Evolutionary conservation across 2,888 invertebrate genomes (phyloP).

Genomic region (Gastracanthus pulcherrimus): DNA sequence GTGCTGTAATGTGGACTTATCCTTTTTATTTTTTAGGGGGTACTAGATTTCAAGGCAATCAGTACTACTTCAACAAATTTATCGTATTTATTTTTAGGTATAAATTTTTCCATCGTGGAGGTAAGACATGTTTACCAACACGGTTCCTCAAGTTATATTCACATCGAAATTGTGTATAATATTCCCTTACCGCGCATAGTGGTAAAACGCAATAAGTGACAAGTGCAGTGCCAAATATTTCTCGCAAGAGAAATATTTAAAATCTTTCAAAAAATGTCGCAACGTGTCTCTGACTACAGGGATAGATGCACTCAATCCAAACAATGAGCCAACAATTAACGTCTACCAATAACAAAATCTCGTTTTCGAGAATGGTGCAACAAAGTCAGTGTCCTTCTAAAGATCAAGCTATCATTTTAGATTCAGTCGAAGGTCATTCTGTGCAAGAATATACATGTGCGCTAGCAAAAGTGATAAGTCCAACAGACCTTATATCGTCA

Average conservation of each 20-base stretch:
- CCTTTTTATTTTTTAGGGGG: too few relatives aligned
- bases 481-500: not conserved
- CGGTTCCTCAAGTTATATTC: not conserved
- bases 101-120: too few relatives aligned
- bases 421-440: conserved; percentile 13
- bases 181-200: not conserved
- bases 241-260: not conserved
- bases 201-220: not conserved
- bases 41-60: too few relatives aligned
- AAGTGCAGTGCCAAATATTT: not conserved
- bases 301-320: not conserved
- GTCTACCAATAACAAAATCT: not conserved
- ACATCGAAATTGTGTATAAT: not conserved
- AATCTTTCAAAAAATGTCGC: not conserved
- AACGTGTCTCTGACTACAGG: conserved; percentile 13
- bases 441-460: conserved; percentile 11
- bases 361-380: not conserved
- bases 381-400: not conserved
- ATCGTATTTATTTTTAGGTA: too few relatives aligned
- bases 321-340: not conserved
- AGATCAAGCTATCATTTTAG: conserved; percentile 28
- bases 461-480: not conserved
- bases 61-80: too few relatives aligned
- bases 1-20: too few relatives aligned
- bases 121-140: conserved; percentile 4